Percentiles rank a stretch among this genome's conserved stretches.
phyloP scores from a whole-genome alignment of 1,140 invertebrate species.

The Subanguina moxae region DNA sequence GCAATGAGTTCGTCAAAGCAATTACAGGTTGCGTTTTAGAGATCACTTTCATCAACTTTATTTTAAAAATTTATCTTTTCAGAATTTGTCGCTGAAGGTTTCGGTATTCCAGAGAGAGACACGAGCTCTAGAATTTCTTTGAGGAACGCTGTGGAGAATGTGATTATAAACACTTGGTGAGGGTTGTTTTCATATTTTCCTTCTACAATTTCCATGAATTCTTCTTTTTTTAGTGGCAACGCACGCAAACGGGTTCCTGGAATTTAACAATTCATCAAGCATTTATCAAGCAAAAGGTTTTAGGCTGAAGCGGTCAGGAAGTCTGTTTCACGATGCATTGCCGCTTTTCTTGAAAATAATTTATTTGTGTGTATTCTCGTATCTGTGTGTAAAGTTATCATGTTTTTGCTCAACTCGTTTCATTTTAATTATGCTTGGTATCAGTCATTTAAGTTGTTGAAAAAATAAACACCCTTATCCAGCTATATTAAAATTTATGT shows the following conservation, averaged over 20 bases:
- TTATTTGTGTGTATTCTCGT: no score
- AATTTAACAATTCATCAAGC: not conserved
- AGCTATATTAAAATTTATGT: no score
- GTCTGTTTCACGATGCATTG: no score
- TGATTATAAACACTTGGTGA: slow-evolving; percentile 1
- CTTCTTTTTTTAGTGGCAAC: not conserved
- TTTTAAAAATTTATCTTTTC: slow-evolving; percentile 4
- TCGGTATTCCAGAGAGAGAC: not conserved
- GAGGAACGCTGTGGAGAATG: not conserved
- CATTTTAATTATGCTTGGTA: no score
- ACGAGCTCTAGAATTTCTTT: not conserved
- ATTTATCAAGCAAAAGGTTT: no score
- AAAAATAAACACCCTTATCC: no score
- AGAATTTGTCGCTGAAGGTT: not conserved
- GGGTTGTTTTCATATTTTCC: not conserved
- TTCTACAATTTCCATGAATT: not conserved
- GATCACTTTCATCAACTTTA: not conserved
- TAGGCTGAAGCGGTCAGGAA: no score
- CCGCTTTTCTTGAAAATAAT: no score
- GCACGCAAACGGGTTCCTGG: not conserved
- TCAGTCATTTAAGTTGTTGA: no score
- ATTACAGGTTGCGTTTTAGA: not conserved
- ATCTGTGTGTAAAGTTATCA: no score
- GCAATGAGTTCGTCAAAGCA: slow-evolving; percentile 3
- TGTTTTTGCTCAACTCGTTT: no score